A percentile compares a stretch with the other conserved stretches of the same genome.
These are phyloP conservation scores for Nesometra sesokonis DNA, from an alignment of 35 echinoderm and acorn worm species.

Conservation along the genomic window DNA sequence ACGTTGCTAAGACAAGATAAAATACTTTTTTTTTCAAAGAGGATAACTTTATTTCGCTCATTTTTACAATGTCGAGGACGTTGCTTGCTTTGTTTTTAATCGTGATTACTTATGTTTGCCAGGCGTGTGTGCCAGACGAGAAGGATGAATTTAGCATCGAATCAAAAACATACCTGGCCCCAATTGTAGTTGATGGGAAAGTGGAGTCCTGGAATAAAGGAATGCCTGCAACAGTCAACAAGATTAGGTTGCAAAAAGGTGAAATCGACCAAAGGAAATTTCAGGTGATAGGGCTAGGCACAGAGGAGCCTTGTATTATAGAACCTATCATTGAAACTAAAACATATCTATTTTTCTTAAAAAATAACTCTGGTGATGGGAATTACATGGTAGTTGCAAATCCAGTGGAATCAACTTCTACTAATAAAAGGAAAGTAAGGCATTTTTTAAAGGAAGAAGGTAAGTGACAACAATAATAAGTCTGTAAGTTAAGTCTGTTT, in stretches of 20 bases:
- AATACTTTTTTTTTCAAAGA: not conserved
- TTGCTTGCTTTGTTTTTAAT: not conserved
- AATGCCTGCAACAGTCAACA: not conserved
- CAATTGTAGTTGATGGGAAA: not conserved
- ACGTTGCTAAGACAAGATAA: no score
- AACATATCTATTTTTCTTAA: not conserved
- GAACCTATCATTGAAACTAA: not conserved
- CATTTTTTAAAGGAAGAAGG: not conserved
- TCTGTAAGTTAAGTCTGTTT: no score
- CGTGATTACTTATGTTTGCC: not conserved
- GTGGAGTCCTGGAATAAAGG: not conserved
- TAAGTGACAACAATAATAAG: no score
- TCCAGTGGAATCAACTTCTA: not conserved
- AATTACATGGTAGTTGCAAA: not conserved
- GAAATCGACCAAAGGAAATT: not conserved
- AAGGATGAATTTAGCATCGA: not conserved
- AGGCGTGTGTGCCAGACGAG: not conserved
- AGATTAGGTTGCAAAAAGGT: not conserved
- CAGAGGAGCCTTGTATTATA: not conserved
- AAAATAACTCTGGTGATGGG: not conserved
- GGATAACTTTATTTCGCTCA: not conserved
- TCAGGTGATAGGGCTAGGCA: not conserved
- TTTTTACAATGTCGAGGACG: not conserved
- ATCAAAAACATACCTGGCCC: not conserved
- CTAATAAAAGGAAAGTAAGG: not conserved